Base-by-base conservation (phyloP, 2,797 vertebrate species). In the Sphaeramia orbicularis region DNA sequence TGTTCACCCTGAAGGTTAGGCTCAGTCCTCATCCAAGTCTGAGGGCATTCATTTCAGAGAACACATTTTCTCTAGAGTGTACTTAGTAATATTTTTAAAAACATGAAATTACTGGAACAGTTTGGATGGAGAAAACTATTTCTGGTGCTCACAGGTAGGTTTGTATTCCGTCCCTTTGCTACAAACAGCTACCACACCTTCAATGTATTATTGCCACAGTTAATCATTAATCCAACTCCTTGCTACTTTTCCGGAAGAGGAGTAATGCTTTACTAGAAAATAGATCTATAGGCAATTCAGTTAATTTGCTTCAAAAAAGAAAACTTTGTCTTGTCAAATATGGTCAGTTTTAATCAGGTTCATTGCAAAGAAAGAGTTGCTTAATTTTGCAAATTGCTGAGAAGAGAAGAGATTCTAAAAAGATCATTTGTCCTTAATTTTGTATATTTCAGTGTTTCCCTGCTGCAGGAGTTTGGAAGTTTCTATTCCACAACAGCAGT, bases 401-500 rank as follows among this genome's bases (percentile, higher is more conserved):
- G 13, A 10, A 1, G 2, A 2, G 12, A 13, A 49, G 5, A 47
- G 2, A 59, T 3, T 38, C 9, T 35, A 35, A 35, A 30, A 32
- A 6, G 12, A 6, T 10, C 30, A 30, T 70, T 0, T 27, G 4
- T 38, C 6, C 44, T 27, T 19, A 0, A 35, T 35, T 35, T 35
- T 9, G 10, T 70, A 70, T 41, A 15, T 83, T 89, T 51, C 71
- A 94, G 94, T 85, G 12, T 75, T 93, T 16, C 86, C 82, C 19
- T 76, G 74, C 77, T 76, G 81, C 63, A 66, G 67, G 32, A 84
- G 78, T 52, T 10, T 95, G 9, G 0, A 91, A 3, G 94, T 95
- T 74, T 84, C 70, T 13, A 90, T 93, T 71, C 54, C 62, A 76
- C 0, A 88, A 48, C 0, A 0, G 14, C 7, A 61, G 35, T 87